Evolutionary conservation across 1,140 invertebrate species (phyloP).

Genomic region (Orussus abietinus): DNA sequence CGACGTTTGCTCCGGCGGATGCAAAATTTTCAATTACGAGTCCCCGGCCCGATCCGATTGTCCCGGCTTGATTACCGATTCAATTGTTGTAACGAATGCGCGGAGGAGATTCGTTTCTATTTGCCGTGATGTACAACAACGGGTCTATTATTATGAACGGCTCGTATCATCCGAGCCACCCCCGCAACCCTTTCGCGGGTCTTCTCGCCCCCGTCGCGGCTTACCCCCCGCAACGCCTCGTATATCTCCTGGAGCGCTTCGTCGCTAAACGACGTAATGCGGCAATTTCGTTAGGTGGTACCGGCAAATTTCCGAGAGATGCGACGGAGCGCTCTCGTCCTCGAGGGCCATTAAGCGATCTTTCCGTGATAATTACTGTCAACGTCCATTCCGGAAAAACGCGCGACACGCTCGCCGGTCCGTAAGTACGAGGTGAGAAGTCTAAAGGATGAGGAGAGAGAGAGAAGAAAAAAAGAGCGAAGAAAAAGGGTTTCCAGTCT

Average conservation of each 20-base stretch:
- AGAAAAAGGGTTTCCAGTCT: neutral
- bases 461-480: no score
- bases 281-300: constrained; percentile 28
- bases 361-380: constrained; percentile 29
- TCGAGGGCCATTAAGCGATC: constrained; percentile 27
- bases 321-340: constrained; percentile 16
- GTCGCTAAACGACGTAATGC: constrained; percentile 27
- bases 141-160: constrained; percentile 26
- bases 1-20: constrained; percentile 37
- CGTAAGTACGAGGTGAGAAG: constrained; percentile 4
- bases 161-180: neutral
- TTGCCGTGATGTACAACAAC: constrained; percentile 23
- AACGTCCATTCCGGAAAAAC: constrained; percentile 14
- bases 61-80: constrained; percentile 45
- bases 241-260: constrained; percentile 4
- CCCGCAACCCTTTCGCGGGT: neutral
- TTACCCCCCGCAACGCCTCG: constrained; percentile 7
- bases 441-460: neutral
- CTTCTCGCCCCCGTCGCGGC: neutral
- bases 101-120: constrained; percentile 31
- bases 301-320: constrained; percentile 23
- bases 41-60: constrained; percentile 37
- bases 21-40: constrained; percentile 44
- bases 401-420: constrained; percentile 4
- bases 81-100: constrained; percentile 44